These are phyloP conservation scores for Petromus typicus DNA, from an alignment of 2,113 vertebrate species.

Conservation along the genomic window DNA sequence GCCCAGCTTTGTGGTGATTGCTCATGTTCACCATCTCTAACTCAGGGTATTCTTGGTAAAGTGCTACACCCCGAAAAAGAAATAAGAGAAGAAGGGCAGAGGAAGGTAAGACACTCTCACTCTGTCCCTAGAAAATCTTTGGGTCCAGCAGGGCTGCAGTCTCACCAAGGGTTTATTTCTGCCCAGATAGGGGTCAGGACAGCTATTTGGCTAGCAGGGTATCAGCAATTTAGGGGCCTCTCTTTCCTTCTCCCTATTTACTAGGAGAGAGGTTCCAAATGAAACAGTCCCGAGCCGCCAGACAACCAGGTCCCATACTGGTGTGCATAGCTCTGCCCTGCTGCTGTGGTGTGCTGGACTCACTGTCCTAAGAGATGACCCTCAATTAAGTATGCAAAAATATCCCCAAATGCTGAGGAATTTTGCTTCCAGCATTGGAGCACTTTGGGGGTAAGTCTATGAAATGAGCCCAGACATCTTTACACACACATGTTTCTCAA, in stretches of 20 bases:
- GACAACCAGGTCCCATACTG: not conserved
- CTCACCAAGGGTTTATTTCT: constrained; percentile 84
- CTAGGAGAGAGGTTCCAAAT: constrained; percentile 81
- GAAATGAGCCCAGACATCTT: not conserved
- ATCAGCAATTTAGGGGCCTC: constrained; percentile 84
- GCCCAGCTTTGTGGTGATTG: not conserved
- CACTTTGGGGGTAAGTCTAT: not conserved
- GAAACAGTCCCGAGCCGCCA: constrained; percentile 52
- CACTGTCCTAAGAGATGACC: not conserved
- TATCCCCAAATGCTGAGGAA: not conserved
- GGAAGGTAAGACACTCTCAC: constrained; percentile 39
- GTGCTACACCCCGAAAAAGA: constrained; percentile 76
- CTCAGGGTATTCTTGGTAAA: constrained; percentile 48
- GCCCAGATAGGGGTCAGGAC: constrained; percentile 73
- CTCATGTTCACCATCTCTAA: not conserved
- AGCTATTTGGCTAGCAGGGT: constrained; percentile 82
- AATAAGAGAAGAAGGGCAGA: not conserved
- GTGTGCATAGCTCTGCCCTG: not conserved
- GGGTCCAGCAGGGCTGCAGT: constrained; percentile 48
- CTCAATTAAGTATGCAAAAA: not conserved
- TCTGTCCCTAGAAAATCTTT: constrained; percentile 64
- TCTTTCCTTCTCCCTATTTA: constrained; percentile 82
- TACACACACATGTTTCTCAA: not conserved
- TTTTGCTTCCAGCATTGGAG: too few relatives aligned
- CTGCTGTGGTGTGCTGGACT: rapidly evolving